Evolutionary conservation across 2,888 invertebrate species (phyloP), one percentile per base, ranked within the genome.

Genomic region (Volucella zonaria): DNA sequence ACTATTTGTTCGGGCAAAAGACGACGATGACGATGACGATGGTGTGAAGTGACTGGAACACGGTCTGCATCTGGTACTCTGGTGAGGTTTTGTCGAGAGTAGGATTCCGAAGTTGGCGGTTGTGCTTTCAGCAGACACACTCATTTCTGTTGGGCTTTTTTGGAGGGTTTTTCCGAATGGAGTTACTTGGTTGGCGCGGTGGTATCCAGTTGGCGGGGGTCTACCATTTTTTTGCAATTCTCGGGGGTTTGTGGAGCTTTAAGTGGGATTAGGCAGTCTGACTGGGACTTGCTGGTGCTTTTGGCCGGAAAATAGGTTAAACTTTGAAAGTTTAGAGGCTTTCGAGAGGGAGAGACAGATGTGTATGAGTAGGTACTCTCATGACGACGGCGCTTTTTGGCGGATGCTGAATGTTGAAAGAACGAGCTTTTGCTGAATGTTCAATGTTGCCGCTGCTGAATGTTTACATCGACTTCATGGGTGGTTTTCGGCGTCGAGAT

Each of bases 11-110:
- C 31, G 6, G 1, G 31, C 31, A 31, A 31, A 31, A 31, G 59
- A 43, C 74, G 66, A 70, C 47, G 61, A 73, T 54, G 77, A 79
- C 68, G 66, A 79, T 70, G 58, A 75, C 68, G 82, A 56, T 66
- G 79, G 51, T 75, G 75, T 64, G 58, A 70, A 79, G 61, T 61
- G 70, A 83, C 79, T 77, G 77, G 70, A 70, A 23, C 43, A 64
- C 38, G 71, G 64, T 52, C 64, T 74, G 68, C 12, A 10, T 52
- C 59, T 67, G 73, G 2, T 31, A 31, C 31, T 31, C 4, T 31
- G 31, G 31, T 61, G 68, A 58, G 56, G 66, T 62, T 49, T 62
- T 51, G 31, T 31, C 31, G 31, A 31, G 59, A 70, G 59, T 79
- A 58, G 68, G 52, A 49, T 49, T 59, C 11, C 18, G 18, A 40